These are phyloP conservation scores for Telmatochromis brichardi DNA, from an alignment of 2,113 vertebrate species.

Conservation along the genomic window DNA sequence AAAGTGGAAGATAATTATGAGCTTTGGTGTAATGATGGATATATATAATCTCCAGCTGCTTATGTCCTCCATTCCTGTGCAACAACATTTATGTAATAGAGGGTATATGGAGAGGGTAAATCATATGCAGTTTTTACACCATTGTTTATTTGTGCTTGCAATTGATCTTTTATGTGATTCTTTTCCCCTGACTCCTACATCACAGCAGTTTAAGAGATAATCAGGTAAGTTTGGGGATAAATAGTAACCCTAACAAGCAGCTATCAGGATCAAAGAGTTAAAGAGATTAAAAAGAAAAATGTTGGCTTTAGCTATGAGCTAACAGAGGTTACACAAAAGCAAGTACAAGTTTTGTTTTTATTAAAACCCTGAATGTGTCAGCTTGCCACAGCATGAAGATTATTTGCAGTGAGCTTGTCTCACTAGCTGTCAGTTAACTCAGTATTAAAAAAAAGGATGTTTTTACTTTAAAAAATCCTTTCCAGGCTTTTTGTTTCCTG, in stretches of 20 bases:
- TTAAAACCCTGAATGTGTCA: background rate
- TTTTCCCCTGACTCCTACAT: fast-evolving
- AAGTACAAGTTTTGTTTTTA: background rate
- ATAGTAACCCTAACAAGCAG: background rate
- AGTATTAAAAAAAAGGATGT: background rate
- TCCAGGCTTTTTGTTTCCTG: background rate
- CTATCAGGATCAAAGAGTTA: background rate
- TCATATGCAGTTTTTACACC: background rate
- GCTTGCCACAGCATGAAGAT: background rate
- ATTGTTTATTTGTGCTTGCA: fast-evolving
- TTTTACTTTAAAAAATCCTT: background rate
- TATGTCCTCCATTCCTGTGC: background rate
- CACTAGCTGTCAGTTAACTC: background rate
- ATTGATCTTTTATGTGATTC: fast-evolving
- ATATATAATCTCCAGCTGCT: background rate
- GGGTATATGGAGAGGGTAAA: background rate
- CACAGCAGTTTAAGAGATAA: background rate
- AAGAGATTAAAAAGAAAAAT: background rate
- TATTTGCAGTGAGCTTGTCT: background rate
- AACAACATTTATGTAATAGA: background rate
- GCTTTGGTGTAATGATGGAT: background rate
- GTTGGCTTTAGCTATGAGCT: background rate
- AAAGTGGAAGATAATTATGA: background rate
- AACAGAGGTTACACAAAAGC: background rate
- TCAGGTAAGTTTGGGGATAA: background rate